Evolutionary conservation across 23 tunicate species (phyloP).

Genomic region (Trididemnum nubilum): DNA sequence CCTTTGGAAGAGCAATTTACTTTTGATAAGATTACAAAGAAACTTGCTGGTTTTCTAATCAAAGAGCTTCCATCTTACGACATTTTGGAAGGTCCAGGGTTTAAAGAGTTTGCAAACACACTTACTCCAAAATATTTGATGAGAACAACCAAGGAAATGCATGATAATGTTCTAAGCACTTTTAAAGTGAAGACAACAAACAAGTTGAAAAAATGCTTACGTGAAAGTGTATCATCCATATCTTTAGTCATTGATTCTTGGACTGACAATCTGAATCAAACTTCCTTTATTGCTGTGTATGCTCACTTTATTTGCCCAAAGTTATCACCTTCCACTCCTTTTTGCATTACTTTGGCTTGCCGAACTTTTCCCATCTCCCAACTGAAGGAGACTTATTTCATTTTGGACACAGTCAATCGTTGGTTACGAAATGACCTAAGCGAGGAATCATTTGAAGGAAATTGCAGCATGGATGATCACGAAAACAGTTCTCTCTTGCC

Average conservation of each 20-base stretch:
- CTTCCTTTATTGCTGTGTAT: not conserved
- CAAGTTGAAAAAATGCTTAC: not conserved
- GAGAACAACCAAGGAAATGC: not conserved
- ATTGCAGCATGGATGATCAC: not conserved
- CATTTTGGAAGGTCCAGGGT: conserved; percentile 10
- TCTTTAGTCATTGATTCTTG: conserved; percentile 1
- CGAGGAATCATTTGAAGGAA: not conserved
- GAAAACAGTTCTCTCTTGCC: not conserved
- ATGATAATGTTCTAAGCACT: not conserved
- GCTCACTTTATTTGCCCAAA: not conserved
- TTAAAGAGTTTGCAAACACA: not conserved
- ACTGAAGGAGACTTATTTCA: not conserved
- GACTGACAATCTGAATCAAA: not conserved
- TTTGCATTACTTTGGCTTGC: not conserved
- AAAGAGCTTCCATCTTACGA: conserved; percentile 24
- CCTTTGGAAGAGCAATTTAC: not conserved
- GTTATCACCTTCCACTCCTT: not conserved
- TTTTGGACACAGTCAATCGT: not conserved
- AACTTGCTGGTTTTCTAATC: not conserved
- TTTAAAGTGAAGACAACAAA: not conserved
- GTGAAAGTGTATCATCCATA: not conserved
- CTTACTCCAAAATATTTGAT: not conserved
- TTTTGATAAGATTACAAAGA: not conserved
- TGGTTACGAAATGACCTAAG: not conserved
- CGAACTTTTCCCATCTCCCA: not conserved